Percentiles rank a stretch among this genome's conserved stretches.
Conservation (phyloP, 2,888 invertebrate genomes). For the Drosophila setosimentum region DNA sequence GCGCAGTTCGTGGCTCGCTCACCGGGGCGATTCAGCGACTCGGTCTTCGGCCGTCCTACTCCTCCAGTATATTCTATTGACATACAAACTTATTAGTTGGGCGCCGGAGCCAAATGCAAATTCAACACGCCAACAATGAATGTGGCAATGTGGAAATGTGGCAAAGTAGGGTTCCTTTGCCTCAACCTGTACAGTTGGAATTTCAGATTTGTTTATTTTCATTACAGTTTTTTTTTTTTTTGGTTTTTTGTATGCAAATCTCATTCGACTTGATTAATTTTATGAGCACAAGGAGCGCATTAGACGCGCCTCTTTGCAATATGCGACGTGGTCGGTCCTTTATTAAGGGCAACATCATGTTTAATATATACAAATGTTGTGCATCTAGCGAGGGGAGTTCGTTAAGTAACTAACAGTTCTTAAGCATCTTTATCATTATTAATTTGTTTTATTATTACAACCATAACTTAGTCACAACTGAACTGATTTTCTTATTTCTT, state of each 20-base stretch:
- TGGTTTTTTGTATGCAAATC: constrained; percentile 68
- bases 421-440: neutral
- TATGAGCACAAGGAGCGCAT: constrained; percentile 60
- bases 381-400: constrained; percentile 37
- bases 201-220: constrained; percentile 3
- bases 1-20: constrained; percentile 80
- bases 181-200: constrained; percentile 7
- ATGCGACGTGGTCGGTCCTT: constrained; percentile 1
- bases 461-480: neutral
- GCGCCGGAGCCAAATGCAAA: constrained; percentile 75
- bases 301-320: constrained; percentile 68
- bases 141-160: constrained; percentile 15
- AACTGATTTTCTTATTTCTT: neutral
- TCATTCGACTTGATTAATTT: constrained; percentile 79
- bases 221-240: neutral
- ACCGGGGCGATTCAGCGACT: constrained; percentile 47
- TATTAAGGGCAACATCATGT: constrained; percentile 37
- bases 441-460: neutral
- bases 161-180: neutral
- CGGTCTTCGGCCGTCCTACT: constrained; percentile 10
- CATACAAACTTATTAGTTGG: constrained; percentile 79
- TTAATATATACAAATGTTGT: constrained; percentile 39
- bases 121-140: constrained; percentile 75
- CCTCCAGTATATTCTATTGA: constrained; percentile 68
- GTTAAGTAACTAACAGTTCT: neutral